These are phyloP conservation scores for Sorex fumeus DNA, from an alignment of 2,113 vertebrate genomes.

Conservation along the genomic window DNA sequence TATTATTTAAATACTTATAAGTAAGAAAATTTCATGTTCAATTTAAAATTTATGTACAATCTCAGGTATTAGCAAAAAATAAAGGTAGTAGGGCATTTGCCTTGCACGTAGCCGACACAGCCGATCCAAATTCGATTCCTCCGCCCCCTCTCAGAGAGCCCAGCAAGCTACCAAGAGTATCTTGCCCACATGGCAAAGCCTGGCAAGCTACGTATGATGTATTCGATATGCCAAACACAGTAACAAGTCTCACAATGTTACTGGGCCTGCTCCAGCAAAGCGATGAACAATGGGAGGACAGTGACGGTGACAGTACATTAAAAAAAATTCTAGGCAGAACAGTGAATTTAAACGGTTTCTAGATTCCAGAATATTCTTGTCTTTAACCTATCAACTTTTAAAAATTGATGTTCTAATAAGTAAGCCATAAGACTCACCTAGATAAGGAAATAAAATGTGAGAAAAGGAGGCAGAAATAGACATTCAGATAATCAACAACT, in stretches of 20 bases:
- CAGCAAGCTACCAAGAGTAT: too few species aligned
- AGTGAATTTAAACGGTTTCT: neutral
- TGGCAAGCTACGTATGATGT: too few species aligned
- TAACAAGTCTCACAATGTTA: too few species aligned
- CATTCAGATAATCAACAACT: conserved; percentile 12
- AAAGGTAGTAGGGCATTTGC: too few species aligned
- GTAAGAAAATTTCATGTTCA: neutral
- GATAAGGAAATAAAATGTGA: neutral
- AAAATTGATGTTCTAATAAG: neutral
- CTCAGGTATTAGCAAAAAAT: neutral
- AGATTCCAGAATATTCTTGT: conserved; percentile 11
- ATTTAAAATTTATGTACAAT: neutral
- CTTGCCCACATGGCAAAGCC: too few species aligned
- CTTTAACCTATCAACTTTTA: neutral
- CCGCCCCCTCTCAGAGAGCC: too few species aligned
- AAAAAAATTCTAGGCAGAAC: neutral
- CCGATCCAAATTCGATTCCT: too few species aligned
- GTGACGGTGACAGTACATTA: too few species aligned
- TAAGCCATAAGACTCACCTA: neutral
- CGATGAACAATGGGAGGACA: too few species aligned
- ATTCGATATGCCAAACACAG: too few species aligned
- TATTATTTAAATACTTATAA: neutral
- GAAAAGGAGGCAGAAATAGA: neutral
- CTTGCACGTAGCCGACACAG: too few species aligned
- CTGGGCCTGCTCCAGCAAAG: too few species aligned